phyloP scores from a whole-genome alignment of 2,113 vertebrate genomes.

The Forbesichthys papilliferus region DNA sequence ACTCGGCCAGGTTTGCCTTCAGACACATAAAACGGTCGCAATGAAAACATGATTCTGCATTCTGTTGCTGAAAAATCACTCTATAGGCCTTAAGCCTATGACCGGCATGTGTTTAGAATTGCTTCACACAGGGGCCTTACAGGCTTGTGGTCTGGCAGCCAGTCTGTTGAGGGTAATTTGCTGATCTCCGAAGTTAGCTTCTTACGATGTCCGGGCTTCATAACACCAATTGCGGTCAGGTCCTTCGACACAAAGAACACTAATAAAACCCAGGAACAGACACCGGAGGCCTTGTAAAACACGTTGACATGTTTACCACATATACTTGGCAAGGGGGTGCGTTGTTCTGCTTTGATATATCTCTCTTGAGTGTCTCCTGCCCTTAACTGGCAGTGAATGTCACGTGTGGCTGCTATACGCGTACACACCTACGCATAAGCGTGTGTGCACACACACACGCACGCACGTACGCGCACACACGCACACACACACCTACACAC shows the following conservation, averaged over 20 bases:
- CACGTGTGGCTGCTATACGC: conserved; percentile 41
- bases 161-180: conserved; percentile 85
- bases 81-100: not conserved
- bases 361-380: conserved; percentile 44
- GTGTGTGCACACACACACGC: conserved; percentile 6
- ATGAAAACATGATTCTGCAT: not conserved
- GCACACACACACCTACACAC: conserved; percentile 33
- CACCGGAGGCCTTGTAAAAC: conserved; percentile 3
- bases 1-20: conserved; percentile 91
- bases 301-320: conserved; percentile 30
- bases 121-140: conserved; percentile 75
- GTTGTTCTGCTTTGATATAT: conserved; percentile 42
- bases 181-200: conserved; percentile 94
- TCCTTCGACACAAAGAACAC: conserved; percentile 79
- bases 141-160: conserved; percentile 93
- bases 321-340: conserved; percentile 20
- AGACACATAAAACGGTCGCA: conserved; percentile 19
- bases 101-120: not conserved
- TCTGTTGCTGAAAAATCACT: not conserved
- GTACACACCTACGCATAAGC: not conserved
- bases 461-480: conserved; percentile 24
- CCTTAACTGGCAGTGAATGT: conserved; percentile 21
- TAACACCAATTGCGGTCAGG: conserved; percentile 94
- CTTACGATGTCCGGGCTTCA: conserved; percentile 96
- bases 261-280: conserved; percentile 20